Evolutionary conservation across 2,888 invertebrate species (phyloP), one percentile per base, ranked within the genome.

Genomic region (Eretmocerus hayati): DNA sequence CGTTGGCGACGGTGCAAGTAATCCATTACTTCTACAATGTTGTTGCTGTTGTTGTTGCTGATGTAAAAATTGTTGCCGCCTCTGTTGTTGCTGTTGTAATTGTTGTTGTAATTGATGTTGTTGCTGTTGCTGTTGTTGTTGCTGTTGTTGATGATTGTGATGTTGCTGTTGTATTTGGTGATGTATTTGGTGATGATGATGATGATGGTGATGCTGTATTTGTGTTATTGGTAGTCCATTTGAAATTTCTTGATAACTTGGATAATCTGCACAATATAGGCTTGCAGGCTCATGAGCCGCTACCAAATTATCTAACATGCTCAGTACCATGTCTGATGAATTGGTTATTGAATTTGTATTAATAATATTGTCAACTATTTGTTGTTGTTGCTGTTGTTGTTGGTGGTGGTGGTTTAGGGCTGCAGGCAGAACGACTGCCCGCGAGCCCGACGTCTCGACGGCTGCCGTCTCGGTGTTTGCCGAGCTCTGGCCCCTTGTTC

Each of bases 221-320:
- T 50, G 50, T 6, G 47, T 40, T 9, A 20, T 19, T 6, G 8
- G 6, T n/a, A n/a, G n/a, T n/a, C n/a, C n/a, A n/a, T n/a, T n/a
- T n/a, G n/a, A n/a, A n/a, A n/a, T n/a, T 6, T 26, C 26, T 6
- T 6, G 8, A 11, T 26, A 26, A 59, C 69, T 71, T 55, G 79
- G 79, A 66, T 79, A 79, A 62, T 80, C 80, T 72, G 77, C 80
- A n/a, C n/a, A n/a, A n/a, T n/a, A n/a, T n/a, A n/a, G n/a, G 69
- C 84, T 84, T 74, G 84, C 84, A 69, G 83, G 81, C 75, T 85
- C 85, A 71, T 81, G 80, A 64, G 81, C 81, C 55, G 74, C 72
- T 58, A 71, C 74, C 64, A 78, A 75, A 60, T 77, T 74, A 69
- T 79, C 79, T 65, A 83, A 75, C 78, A 84, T 83, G 74, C 85